Base-by-base conservation (phyloP, 1,140 invertebrate genomes). In the Drosophila triauraria region DNA sequence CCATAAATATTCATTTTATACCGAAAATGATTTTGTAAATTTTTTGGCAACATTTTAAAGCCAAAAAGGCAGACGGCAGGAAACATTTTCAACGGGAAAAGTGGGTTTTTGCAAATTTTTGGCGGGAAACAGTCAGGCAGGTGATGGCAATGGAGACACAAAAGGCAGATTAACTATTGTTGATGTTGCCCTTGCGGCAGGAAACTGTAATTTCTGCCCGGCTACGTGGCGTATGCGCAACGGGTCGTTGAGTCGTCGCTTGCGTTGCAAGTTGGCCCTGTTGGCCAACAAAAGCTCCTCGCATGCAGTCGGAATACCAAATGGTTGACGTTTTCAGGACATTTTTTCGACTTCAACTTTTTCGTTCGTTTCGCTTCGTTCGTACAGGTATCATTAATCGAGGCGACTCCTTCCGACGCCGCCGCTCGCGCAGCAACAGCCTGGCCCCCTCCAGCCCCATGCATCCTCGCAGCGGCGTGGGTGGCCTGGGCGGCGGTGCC, bases 361-460 rank as follows among this genome's bases (percentile, higher is more conserved):
- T 50, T 35, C 20, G 32, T 44, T 32, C 23, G 38, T 23, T 32
- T 48, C 15, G 15, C 20, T 56, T 30, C 27, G 27, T 30, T 30
- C 27, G 27, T 23, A 30, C 94, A 97, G 97, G 97, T 54, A 95
- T 98, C 68, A 95, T 98, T 40, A 98, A 98, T 93, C 94, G 97
- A 74, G 97, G 97, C 1, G 97, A 98, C 92, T 98, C 97, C 3
- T 98, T 98, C 93, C 94, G 96, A 43, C 94, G 96, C 74, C 95
- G 96, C 44, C 94, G 96, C 57, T 97, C 96, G 6, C 94, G 97
- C 44, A 97, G 96, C 75, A 97, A 97, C 88, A 97, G 96, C 75
- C 93, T 96, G 25, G 94, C 95, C 3, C 95, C 95, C 2, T 88
- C 92, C 79, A 93, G 92, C 54, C 92, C 92, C 27, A 86, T 93